Conservation (phyloP, 23 tunicate species). For the Trididemnum miniatum region DNA sequence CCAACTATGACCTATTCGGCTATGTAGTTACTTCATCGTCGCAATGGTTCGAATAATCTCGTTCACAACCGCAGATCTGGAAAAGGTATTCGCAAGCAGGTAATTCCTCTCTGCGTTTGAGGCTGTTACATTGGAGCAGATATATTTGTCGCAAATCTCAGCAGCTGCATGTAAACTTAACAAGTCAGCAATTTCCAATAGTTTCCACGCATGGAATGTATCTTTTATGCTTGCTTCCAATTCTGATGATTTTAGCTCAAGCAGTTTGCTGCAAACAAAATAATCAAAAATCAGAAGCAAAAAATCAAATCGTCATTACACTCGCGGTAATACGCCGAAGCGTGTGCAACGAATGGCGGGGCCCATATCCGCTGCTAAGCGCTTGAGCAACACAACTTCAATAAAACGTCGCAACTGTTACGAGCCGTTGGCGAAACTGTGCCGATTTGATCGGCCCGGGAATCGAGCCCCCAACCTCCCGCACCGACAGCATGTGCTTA, state of each 20-base stretch:
- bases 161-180: constrained; percentile 29
- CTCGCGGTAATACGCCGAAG: not conserved
- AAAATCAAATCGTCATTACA: not conserved
- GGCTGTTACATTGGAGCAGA: not conserved
- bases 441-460: too few species aligned
- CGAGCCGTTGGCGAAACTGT: not conserved
- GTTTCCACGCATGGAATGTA: constrained; percentile 19
- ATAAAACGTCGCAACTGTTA: not conserved
- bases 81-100: constrained; percentile 18
- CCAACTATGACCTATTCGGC: too few species aligned
- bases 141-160: constrained; percentile 25
- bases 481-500: too few species aligned
- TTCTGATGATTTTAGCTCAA: not conserved
- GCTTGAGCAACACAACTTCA: not conserved
- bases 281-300: not conserved
- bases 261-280: not conserved
- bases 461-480: too few species aligned
- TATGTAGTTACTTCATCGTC: not conserved
- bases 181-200: constrained; percentile 50
- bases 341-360: not conserved
- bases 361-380: not conserved
- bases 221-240: not conserved
- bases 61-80: not conserved
- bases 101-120: constrained; percentile 3
- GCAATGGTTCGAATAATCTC: constrained; percentile 20